Conservation (phyloP, 1,140 invertebrate genomes). For the Planococcus citri region DNA sequence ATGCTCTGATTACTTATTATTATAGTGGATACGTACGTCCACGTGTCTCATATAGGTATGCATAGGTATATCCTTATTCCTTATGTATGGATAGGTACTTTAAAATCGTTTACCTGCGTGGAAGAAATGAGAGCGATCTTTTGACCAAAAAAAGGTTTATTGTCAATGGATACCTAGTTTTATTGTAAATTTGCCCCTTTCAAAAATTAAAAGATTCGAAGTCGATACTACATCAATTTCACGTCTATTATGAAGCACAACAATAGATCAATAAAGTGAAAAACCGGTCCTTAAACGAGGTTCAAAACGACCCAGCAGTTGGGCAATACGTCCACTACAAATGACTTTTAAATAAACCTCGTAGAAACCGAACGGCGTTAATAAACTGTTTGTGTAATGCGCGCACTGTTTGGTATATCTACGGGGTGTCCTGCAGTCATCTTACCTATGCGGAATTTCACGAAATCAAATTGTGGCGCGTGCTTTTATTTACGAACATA, state of each 20-base stretch:
- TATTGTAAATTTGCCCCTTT: too few species aligned
- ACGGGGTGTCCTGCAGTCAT: background rate
- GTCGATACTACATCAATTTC: slow-evolving; percentile 2
- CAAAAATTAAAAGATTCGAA: too few species aligned
- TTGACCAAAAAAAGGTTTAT: too few species aligned
- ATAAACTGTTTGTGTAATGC: background rate
- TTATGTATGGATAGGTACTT: too few species aligned
- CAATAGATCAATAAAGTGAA: slow-evolving; percentile 4
- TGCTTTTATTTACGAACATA: background rate
- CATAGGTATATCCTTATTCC: too few species aligned
- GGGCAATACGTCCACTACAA: background rate
- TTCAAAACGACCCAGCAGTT: background rate
- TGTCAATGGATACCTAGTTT: too few species aligned
- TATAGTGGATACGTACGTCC: too few species aligned
- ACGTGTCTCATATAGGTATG: too few species aligned
- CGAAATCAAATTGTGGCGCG: background rate
- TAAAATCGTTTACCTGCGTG: too few species aligned
- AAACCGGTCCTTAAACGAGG: background rate
- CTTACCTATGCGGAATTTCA: background rate
- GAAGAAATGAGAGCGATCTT: too few species aligned
- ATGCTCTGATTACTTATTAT: too few species aligned
- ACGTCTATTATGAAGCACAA: background rate
- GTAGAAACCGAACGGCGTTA: background rate
- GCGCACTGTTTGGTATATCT: background rate
- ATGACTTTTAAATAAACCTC: slow-evolving; percentile 2